phyloP scores from a whole-genome alignment of 2,888 invertebrate species.

The Acanthococcus lagerstroemiae region DNA sequence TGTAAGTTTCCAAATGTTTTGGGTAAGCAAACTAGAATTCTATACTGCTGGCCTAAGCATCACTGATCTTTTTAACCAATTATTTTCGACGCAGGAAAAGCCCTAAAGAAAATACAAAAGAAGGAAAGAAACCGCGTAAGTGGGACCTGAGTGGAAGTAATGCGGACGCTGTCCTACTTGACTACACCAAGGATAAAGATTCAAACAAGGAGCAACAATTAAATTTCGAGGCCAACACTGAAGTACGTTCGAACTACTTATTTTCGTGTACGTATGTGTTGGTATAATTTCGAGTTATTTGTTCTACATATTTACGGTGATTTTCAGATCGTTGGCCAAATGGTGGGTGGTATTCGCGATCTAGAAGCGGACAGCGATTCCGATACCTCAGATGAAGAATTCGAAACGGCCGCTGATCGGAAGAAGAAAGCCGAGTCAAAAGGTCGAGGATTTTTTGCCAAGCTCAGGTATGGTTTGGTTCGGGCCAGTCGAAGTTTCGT shows the following conservation, averaged over 20 bases:
- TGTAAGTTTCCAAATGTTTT: conserved; percentile 19
- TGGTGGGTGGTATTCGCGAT: conserved; percentile 73
- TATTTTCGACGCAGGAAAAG: conserved; percentile 42
- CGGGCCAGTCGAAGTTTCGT: neutral
- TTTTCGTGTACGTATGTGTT: neutral
- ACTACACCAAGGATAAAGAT: conserved; percentile 62
- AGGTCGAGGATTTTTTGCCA: conserved; percentile 62
- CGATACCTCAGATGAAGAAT: conserved; percentile 41
- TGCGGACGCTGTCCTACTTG: conserved; percentile 67
- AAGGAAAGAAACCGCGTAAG: conserved; percentile 76
- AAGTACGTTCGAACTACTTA: conserved; percentile 3
- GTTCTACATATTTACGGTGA: no score
- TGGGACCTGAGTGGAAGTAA: conserved; percentile 79
- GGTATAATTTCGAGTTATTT: neutral
- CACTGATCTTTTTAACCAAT: no score
- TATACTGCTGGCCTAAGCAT: neutral
- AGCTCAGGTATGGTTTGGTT: conserved; percentile 52
- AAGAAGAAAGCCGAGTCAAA: conserved; percentile 41
- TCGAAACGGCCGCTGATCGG: conserved; percentile 34
- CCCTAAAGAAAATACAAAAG: conserved; percentile 51
- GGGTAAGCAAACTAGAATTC: neutral
- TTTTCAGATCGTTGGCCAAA: conserved; percentile 64
- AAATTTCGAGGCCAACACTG: conserved; percentile 2
- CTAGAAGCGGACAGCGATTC: conserved; percentile 68
- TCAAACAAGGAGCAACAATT: conserved; percentile 17